Evolutionary conservation across 2,888 invertebrate species (phyloP), one percentile per base, ranked within the genome.

Genomic region (Eupelmus urozonus): DNA sequence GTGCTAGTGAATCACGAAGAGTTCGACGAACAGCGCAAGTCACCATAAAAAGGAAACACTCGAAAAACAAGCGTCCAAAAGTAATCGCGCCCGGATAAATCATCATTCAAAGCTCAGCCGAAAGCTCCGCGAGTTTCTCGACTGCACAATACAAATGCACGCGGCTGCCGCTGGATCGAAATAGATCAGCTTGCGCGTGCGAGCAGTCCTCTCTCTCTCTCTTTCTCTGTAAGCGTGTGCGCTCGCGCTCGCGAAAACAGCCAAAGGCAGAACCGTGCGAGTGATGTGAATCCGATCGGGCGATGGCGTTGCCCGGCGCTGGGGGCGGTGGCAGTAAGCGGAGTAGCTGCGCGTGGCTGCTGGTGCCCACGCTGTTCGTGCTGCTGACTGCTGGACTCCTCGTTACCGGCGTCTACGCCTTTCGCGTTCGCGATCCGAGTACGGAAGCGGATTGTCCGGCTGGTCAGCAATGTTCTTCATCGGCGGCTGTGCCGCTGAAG

Each of bases 231-330:
- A 27, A 42, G 27, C 3, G 9, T 34, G 34, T 34, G 34, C 34
- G 34, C 34, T n/a, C 3, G 9, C 34, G 5, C 25, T 25, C 7
- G 49, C 34, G n/a, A 2, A 11, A 25, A 65, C 27, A 18, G 42
- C 2, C 20, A 51, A 75, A 40, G n/a, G n/a, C n/a, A 45, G 20
- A 42, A 49, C 34, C 53, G 18, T 1, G 29, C 45, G 0, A 25
- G 77, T 72, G 74, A 80, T 80, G 80, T 80, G 29, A 80, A 73
- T 69, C 29, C 20, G 16, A 71, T 59, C 23, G 42, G n/a, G 23
- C 27, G 9, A 88, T 88, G 87, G 87, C 87, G 81, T 74, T 83
- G 86, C 86, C 87, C 86, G 81, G 83, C 80, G 71, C 83, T n/a
- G n/a, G n/a, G 87, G 88, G 53, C 53, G 88, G 86, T 85, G 88